Percentiles rank a stretch among this genome's conserved stretches.
Conservation (phyloP, 2,888 invertebrate species). For the Idaea biselata region DNA sequence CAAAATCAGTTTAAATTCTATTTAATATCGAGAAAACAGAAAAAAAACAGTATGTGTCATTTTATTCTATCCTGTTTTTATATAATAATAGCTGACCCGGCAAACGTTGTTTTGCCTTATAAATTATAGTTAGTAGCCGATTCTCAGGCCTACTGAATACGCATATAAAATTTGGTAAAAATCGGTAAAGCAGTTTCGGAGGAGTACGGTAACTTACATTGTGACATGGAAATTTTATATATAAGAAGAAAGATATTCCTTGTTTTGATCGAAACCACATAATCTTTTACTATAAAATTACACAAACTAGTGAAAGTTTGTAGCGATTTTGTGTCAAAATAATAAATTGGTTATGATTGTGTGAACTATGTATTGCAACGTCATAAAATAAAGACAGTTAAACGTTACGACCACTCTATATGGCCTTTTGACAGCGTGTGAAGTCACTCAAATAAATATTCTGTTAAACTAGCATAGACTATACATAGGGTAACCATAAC, state of each 20-base stretch:
- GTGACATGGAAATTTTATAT: too few relatives aligned
- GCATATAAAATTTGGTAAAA: too few relatives aligned
- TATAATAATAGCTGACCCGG: slow-evolving; percentile 66
- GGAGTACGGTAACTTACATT: too few relatives aligned
- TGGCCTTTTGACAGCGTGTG: slow-evolving; percentile 35
- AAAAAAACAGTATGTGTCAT: slow-evolving; percentile 61
- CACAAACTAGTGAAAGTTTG: slow-evolving; percentile 44
- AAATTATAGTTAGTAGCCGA: too few relatives aligned
- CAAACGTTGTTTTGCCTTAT: too few relatives aligned
- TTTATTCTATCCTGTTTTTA: slow-evolving; percentile 67
- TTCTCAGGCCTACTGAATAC: too few relatives aligned
- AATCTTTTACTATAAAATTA: slow-evolving; percentile 38
- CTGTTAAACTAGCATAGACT: not conserved
- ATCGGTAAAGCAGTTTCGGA: too few relatives aligned
- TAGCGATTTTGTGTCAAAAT: slow-evolving; percentile 42
- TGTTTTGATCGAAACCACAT: slow-evolving; percentile 52
- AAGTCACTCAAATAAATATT: slow-evolving; percentile 5
- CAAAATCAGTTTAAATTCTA: too few relatives aligned
- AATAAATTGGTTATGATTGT: slow-evolving; percentile 46
- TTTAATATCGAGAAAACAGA: too few relatives aligned
- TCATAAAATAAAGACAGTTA: slow-evolving; percentile 47
- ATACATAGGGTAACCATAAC: too few relatives aligned
- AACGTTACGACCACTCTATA: slow-evolving; percentile 37
- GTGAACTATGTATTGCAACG: slow-evolving; percentile 41
- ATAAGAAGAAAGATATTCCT: slow-evolving; percentile 58